Conservation (phyloP, 92 coral and sea anemone genomes). For the Heliopora coerulea region DNA sequence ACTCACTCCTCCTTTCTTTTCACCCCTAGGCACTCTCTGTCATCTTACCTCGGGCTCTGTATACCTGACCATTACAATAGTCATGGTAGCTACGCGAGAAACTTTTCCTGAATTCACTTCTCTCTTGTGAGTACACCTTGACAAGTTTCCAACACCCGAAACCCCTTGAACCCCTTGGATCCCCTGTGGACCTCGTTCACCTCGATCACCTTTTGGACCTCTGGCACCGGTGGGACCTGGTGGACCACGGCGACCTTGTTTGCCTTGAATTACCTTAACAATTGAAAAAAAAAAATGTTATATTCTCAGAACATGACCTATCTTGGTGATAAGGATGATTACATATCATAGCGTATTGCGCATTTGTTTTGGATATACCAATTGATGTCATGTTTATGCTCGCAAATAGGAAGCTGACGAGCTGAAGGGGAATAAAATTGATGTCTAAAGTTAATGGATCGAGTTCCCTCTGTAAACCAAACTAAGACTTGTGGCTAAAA, state of each 20-base stretch:
- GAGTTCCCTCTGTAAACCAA: too few relatives aligned
- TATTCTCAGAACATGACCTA: too few relatives aligned
- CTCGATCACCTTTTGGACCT: conserved; percentile 12
- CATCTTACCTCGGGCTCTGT: conserved; percentile 15
- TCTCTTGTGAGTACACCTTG: conserved; percentile 15
- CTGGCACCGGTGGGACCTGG: conserved; percentile 5
- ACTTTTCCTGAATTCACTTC: neutral
- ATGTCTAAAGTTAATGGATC: too few relatives aligned
- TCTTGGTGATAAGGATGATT: too few relatives aligned
- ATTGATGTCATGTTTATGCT: too few relatives aligned
- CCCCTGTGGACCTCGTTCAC: neutral
- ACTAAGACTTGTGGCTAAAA: too few relatives aligned
- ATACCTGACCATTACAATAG: neutral
- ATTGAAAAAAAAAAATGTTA: neutral
- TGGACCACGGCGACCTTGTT: neutral
- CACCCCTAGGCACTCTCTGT: neutral
- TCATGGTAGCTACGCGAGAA: neutral
- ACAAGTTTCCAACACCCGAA: conserved; percentile 25
- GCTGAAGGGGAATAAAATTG: too few relatives aligned
- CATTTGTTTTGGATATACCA: too few relatives aligned
- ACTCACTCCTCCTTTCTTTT: neutral
- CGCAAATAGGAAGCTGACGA: too few relatives aligned
- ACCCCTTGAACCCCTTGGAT: conserved; percentile 30
- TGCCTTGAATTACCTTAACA: neutral
- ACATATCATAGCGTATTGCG: too few relatives aligned